Evolutionary conservation across 2,888 invertebrate species (phyloP).

Genomic region (Ptychoptera contaminata): DNA sequence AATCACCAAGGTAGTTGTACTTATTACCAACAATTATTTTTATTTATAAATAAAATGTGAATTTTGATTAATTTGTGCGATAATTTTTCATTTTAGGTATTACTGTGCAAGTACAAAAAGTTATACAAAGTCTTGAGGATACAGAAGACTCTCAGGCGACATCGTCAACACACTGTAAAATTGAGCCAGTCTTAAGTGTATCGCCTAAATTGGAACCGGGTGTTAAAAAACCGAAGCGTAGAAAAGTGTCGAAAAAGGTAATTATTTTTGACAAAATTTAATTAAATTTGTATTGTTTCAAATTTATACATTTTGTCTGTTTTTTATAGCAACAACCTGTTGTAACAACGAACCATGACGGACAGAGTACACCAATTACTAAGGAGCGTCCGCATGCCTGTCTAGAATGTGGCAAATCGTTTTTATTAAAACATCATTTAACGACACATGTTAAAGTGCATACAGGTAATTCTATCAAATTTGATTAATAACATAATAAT

Average conservation of each 20-base stretch:
- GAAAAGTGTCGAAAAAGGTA: no score
- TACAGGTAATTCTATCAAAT: conserved; percentile 36
- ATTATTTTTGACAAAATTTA: not conserved
- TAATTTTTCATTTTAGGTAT: conserved; percentile 18
- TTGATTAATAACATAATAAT: not conserved
- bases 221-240: no score
- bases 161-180: conserved; percentile 28
- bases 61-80: not conserved
- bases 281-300: not conserved
- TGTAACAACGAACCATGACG: conserved; percentile 20
- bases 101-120: conserved; percentile 33
- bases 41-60: not conserved
- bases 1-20: conserved; percentile 17
- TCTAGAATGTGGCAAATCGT: conserved; percentile 69
- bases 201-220: conserved; percentile 27
- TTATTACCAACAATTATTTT: not conserved
- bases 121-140: conserved; percentile 31
- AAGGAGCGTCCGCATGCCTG: conserved; percentile 70
- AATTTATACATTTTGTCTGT: not conserved
- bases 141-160: conserved; percentile 31
- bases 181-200: conserved; percentile 31
- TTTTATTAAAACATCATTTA: conserved; percentile 67
- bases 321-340: conserved; percentile 11
- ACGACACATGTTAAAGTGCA: conserved; percentile 72
- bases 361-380: conserved; percentile 25